Evolutionary conservation across 2,797 vertebrate species (phyloP).

Genomic region (Bryconaethiops microstoma): DNA sequence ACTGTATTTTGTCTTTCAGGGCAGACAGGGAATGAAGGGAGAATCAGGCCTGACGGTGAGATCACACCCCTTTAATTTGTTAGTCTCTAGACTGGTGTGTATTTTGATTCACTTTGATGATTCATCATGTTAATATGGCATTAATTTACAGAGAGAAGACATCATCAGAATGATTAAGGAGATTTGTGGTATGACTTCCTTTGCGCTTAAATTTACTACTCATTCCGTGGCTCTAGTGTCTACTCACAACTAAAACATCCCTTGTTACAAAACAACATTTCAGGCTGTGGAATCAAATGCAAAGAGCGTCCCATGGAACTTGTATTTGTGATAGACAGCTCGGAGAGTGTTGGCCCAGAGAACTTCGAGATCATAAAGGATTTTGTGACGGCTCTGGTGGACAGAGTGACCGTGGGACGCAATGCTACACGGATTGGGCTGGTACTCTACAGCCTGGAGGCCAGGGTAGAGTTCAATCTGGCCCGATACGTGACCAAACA

Average conservation of each 20-base stretch:
- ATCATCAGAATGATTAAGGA: conserved; percentile 91
- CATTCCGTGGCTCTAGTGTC: not conserved
- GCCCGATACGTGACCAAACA: conserved; percentile 78
- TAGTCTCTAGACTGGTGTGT: not conserved
- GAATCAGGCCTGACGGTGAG: conserved; percentile 89
- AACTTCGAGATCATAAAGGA: conserved; percentile 93
- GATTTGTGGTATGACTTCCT: conserved; percentile 82
- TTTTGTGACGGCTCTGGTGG: conserved; percentile 87
- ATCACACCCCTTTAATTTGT: conserved; percentile 6
- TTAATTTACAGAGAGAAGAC: conserved; percentile 83
- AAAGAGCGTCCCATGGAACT: conserved; percentile 94
- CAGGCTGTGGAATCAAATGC: conserved; percentile 90
- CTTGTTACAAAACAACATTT: not conserved
- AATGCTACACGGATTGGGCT: conserved; percentile 89
- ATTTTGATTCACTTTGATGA: not conserved
- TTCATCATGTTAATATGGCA: not conserved
- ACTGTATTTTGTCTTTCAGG: conserved; percentile 66
- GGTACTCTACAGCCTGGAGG: conserved; percentile 89
- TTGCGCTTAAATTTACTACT: not conserved
- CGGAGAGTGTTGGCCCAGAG: conserved; percentile 90
- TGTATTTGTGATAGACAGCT: conserved; percentile 93
- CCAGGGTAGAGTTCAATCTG: conserved; percentile 84
- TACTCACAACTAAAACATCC: not conserved
- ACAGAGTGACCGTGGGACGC: conserved; percentile 86
- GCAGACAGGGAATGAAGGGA: conserved; percentile 82